Percentiles rank a stretch among this genome's conserved stretches.
Evolutionary conservation across 2,797 vertebrate species (phyloP).

Genomic region (Micropoecilia bifurca): DNA sequence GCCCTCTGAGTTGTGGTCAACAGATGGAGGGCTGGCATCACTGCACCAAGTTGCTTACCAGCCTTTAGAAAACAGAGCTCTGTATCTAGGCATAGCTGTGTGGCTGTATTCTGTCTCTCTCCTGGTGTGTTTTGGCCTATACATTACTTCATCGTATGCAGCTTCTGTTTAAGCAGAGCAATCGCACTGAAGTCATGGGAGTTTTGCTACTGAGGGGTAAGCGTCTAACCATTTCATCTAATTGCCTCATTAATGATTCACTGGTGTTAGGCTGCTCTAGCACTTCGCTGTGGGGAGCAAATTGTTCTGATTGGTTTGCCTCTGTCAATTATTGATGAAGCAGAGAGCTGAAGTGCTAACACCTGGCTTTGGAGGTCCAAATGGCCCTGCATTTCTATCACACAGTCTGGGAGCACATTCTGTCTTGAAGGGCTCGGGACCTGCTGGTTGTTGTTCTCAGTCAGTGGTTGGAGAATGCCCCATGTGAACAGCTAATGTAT

Average conservation of each 20-base stretch:
- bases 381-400: slow-evolving; percentile 75
- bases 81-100: slow-evolving; percentile 34
- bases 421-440: slow-evolving; percentile 47
- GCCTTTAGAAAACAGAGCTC: slow-evolving; percentile 44
- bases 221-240: slow-evolving; percentile 85
- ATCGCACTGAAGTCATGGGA: slow-evolving; percentile 69
- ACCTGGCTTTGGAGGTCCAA: slow-evolving; percentile 82
- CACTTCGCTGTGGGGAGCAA: slow-evolving; percentile 85
- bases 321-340: slow-evolving; percentile 88
- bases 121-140: slow-evolving; percentile 38
- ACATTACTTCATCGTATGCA: slow-evolving; percentile 56
- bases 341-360: slow-evolving; percentile 83
- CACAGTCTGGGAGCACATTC: slow-evolving; percentile 66
- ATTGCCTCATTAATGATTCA: slow-evolving; percentile 89
- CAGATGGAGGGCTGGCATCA: slow-evolving; percentile 72
- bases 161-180: slow-evolving; percentile 53
- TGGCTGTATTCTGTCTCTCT: slow-evolving; percentile 24
- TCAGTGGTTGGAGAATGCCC: slow-evolving; percentile 56
- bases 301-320: slow-evolving; percentile 87
- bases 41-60: slow-evolving; percentile 57
- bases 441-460: slow-evolving; percentile 47
- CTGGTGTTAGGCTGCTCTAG: slow-evolving; percentile 82
- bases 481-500: slow-evolving; percentile 52
- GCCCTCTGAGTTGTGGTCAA: slow-evolving; percentile 74
- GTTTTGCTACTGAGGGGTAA: slow-evolving; percentile 73